Percentiles rank a stretch among this genome's conserved stretches.
Conservation (phyloP, 2,797 vertebrate genomes). For the Epinephelus malabaricus region DNA sequence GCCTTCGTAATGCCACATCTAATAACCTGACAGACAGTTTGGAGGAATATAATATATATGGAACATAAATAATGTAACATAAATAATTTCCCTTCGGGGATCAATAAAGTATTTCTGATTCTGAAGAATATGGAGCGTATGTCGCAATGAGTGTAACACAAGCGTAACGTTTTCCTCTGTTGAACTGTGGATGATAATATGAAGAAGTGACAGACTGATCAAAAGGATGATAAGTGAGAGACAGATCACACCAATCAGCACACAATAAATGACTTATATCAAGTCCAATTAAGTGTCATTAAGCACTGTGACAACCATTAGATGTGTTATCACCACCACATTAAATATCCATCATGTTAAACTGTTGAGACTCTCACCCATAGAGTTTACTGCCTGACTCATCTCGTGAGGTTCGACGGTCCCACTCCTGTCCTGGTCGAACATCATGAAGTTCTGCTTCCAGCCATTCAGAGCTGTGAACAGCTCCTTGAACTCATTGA, state of each 20-base stretch:
- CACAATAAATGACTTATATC: background rate
- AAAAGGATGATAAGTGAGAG: background rate
- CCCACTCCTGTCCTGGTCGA: constrained; percentile 91
- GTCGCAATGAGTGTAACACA: no score
- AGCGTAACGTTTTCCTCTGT: no score
- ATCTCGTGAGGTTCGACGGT: constrained; percentile 91
- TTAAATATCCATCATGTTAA: constrained; percentile 11
- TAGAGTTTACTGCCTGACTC: constrained; percentile 86
- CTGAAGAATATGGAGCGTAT: no score
- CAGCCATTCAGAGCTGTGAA: constrained; percentile 90
- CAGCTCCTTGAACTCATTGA: constrained; percentile 94
- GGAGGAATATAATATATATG: no score
- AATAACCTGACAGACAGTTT: no score
- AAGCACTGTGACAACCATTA: background rate
- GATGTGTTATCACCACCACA: background rate
- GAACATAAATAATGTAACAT: no score
- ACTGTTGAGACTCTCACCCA: constrained; percentile 86
- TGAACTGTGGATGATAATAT: no score
- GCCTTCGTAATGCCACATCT: no score
- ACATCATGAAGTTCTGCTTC: constrained; percentile 94
- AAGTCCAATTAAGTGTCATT: constrained; percentile 27
- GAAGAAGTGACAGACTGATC: no score
- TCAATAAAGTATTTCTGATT: no score
- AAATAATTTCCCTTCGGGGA: no score
- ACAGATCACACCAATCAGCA: constrained; percentile 2